A percentile compares a stretch with the other conserved stretches of the same genome.
Evolutionary conservation across 2,888 invertebrate species (phyloP).

Genomic region (Salticus scenicus): DNA sequence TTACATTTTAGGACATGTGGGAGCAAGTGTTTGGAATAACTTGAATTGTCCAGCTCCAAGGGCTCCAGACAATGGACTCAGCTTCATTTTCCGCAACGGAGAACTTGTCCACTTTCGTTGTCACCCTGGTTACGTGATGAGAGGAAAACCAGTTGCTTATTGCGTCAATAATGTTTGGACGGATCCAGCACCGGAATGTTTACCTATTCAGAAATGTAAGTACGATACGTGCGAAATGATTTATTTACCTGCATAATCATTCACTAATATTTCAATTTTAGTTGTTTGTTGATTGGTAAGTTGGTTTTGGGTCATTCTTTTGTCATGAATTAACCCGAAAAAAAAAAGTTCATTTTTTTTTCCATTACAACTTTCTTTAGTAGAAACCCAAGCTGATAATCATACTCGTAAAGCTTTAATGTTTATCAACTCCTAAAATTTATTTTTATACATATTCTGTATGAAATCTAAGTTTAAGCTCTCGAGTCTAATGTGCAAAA

Average conservation of each 20-base stretch:
- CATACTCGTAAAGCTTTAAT: too few relatives aligned
- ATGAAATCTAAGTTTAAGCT: too few relatives aligned
- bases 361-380: too few relatives aligned
- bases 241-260: too few relatives aligned
- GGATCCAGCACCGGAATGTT: constrained; percentile 47
- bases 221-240: too few relatives aligned
- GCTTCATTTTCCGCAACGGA: constrained; percentile 67
- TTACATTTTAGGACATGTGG: constrained; percentile 24
- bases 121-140: constrained; percentile 63
- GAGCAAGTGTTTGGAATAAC: constrained; percentile 42
- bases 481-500: too few relatives aligned
- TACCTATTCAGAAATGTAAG: constrained; percentile 47
- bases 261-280: too few relatives aligned
- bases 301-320: not conserved
- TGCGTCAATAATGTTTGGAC: constrained; percentile 63
- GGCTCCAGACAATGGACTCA: constrained; percentile 64
- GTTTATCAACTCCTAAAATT: too few relatives aligned
- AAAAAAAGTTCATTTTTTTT: too few relatives aligned
- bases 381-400: too few relatives aligned
- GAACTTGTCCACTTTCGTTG: constrained; percentile 63
- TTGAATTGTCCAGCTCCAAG: constrained; percentile 66
- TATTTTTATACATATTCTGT: too few relatives aligned
- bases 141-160: constrained; percentile 45
- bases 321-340: too few relatives aligned
- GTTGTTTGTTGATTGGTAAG: not conserved